Evolutionary conservation across 2,797 vertebrate species (phyloP).

Genomic region (Periophthalmus magnuspinnatus): DNA sequence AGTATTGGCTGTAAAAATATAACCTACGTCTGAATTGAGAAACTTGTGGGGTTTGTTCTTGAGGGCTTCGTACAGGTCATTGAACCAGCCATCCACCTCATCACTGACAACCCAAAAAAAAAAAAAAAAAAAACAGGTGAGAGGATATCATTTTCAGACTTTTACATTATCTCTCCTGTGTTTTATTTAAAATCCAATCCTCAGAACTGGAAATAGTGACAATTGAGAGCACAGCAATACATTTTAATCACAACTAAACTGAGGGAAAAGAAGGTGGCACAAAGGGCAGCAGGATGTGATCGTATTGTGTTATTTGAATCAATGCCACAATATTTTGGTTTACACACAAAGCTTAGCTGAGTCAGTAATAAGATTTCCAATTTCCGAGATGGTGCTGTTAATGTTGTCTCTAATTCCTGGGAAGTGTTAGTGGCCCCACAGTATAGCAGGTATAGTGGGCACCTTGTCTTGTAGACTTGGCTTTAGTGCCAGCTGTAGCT

Average conservation of each 20-base stretch:
- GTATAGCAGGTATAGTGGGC: too few species aligned
- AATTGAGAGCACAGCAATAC: conserved; percentile 18
- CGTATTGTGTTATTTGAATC: conserved; percentile 10
- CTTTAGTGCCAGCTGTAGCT: too few species aligned
- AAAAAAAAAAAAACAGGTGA: neutral
- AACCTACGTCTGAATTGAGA: conserved; percentile 46
- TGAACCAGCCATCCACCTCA: conserved; percentile 68
- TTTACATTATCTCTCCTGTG: conserved; percentile 11
- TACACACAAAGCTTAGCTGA: too few species aligned
- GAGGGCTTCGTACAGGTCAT: conserved; percentile 55
- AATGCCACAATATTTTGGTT: neutral
- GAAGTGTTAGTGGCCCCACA: too few species aligned
- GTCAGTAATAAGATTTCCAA: too few species aligned
- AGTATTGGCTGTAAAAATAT: neutral
- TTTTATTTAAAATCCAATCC: conserved; percentile 48
- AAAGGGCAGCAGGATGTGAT: conserved; percentile 8
- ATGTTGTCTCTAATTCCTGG: too few species aligned
- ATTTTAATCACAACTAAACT: conserved; percentile 22
- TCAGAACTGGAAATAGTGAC: conserved; percentile 22
- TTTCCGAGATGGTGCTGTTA: too few species aligned
- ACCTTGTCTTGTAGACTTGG: too few species aligned
- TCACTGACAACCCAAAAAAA: conserved; percentile 47
- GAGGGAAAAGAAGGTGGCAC: conserved; percentile 35
- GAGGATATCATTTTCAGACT: conserved; percentile 17
- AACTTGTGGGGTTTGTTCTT: conserved; percentile 48